Conservation (phyloP, 1,140 invertebrate genomes). For the Melitaea cinxia region DNA sequence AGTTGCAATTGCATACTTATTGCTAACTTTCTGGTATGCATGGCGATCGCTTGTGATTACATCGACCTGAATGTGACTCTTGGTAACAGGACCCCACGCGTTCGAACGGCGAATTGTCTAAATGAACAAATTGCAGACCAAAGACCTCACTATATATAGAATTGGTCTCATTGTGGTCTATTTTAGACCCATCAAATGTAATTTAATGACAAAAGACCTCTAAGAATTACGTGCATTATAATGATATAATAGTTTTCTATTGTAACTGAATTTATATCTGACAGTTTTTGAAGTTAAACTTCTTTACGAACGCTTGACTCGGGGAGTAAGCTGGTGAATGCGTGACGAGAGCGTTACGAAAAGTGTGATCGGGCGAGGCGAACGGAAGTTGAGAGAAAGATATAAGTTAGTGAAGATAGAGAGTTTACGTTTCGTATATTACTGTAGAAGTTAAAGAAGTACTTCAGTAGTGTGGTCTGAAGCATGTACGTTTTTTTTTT, state of each 20-base stretch:
- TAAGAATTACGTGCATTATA: neutral
- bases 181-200: slow-evolving; percentile 8
- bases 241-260: neutral
- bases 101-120: neutral
- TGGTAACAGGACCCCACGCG: slow-evolving; percentile 8
- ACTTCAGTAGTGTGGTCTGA: too few species aligned
- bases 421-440: too few species aligned
- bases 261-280: neutral
- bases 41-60: neutral
- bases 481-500: too few species aligned
- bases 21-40: neutral
- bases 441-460: too few species aligned
- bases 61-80: slow-evolving; percentile 2
- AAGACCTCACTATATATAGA: slow-evolving; percentile 10
- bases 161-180: slow-evolving; percentile 1
- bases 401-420: too few species aligned
- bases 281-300: too few species aligned
- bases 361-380: too few species aligned
- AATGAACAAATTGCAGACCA: slow-evolving; percentile 18
- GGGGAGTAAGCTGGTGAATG: too few species aligned
- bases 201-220: slow-evolving; percentile 1
- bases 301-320: too few species aligned
- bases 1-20: too few species aligned
- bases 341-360: too few species aligned
- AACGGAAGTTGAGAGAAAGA: too few species aligned